phyloP scores from a whole-genome alignment of 2,113 vertebrate species.

The Scalopus aquaticus region DNA sequence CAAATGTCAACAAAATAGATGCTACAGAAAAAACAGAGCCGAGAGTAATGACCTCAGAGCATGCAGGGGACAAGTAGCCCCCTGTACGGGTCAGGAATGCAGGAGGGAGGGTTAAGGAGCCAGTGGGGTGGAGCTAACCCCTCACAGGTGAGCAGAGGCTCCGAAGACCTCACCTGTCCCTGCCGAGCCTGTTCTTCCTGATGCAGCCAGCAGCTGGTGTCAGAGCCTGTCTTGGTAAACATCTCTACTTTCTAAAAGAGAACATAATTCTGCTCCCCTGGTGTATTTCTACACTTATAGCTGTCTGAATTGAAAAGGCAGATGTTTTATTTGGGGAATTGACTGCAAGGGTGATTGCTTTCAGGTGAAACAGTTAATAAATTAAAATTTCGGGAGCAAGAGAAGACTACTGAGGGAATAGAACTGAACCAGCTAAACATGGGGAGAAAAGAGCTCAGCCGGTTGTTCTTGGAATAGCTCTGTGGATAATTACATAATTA shows the following conservation, averaged over 20 bases:
- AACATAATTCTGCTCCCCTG: conserved; percentile 76
- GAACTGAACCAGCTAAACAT: conserved; percentile 66
- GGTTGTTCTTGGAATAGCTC: conserved; percentile 67
- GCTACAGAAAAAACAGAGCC: conserved; percentile 64
- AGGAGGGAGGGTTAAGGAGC: conserved; percentile 57
- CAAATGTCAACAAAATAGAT: conserved; percentile 67
- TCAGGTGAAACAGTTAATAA: conserved; percentile 85
- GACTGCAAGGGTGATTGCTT: conserved; percentile 82
- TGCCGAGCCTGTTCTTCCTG: conserved; percentile 25
- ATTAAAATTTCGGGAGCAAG: conserved; percentile 84
- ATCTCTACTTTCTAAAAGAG: conserved; percentile 74
- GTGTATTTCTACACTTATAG: conserved; percentile 81
- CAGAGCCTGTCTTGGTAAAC: conserved; percentile 70
- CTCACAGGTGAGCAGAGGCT: neutral
- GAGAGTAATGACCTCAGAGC: conserved; percentile 34
- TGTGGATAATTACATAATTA: conserved; percentile 84
- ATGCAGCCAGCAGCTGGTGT: conserved; percentile 59
- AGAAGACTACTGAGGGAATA: conserved; percentile 72
- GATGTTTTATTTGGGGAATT: conserved; percentile 85
- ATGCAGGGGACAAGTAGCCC: conserved; percentile 45
- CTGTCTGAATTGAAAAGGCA: conserved; percentile 83
- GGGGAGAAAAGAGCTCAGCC: conserved; percentile 19
- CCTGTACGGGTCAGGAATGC: conserved; percentile 59
- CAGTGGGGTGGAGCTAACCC: neutral
- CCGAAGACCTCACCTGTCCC: neutral